Conservation (phyloP, 2,888 invertebrate species). For the Molorchus minor region DNA sequence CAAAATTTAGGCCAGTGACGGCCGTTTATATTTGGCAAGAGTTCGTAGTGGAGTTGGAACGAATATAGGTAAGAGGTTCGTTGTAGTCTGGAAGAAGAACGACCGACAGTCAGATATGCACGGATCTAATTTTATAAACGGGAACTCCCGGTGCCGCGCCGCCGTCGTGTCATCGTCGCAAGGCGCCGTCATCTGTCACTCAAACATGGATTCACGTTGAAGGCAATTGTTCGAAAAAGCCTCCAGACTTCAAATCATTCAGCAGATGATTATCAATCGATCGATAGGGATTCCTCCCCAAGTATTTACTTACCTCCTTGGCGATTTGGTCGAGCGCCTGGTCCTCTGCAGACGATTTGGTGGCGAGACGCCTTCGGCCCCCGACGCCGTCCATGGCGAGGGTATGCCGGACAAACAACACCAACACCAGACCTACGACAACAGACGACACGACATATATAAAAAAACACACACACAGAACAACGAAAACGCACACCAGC, state of each 20-base stretch:
- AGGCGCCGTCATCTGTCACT: too few species aligned
- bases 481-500: constrained; percentile 31
- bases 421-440: constrained; percentile 40
- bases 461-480: constrained; percentile 30
- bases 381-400: constrained; percentile 61
- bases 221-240: too few species aligned
- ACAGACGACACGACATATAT: constrained; percentile 38
- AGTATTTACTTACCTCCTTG: constrained; percentile 80
- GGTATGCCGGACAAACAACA: constrained; percentile 31
- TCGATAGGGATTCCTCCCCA: background rate
- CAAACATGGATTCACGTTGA: too few species aligned
- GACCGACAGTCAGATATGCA: too few species aligned
- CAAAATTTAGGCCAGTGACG: too few species aligned
- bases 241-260: background rate
- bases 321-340: constrained; percentile 97
- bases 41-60: too few species aligned
- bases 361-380: constrained; percentile 80
- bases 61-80: too few species aligned
- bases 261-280: background rate
- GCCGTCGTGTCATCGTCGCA: background rate
- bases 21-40: background rate
- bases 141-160: too few species aligned
- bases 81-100: too few species aligned
- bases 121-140: too few species aligned
- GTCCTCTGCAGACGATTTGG: constrained; percentile 95